Conservation (phyloP, 2,888 invertebrate species). For the Periphyllus acericola region DNA sequence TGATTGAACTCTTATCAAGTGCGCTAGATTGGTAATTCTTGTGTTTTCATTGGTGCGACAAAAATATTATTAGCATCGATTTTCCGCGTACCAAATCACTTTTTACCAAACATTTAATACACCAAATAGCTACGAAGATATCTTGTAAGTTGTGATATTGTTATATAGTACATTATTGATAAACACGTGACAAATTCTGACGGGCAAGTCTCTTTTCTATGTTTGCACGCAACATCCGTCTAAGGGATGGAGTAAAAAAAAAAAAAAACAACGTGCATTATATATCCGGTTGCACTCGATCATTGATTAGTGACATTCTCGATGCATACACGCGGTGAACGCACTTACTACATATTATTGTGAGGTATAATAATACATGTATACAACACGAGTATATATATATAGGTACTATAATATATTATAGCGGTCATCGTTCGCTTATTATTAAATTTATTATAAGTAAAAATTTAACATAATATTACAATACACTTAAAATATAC, state of each 20-base stretch:
- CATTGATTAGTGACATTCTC: constrained; percentile 21
- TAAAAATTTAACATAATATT: constrained; percentile 59
- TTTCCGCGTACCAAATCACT: no score
- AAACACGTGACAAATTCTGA: neutral
- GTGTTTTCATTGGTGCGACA: no score
- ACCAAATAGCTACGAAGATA: no score
- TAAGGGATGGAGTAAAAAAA: neutral
- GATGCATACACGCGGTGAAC: neutral
- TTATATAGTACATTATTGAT: neutral
- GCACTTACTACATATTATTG: neutral
- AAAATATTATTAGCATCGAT: no score
- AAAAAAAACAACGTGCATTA: constrained; percentile 20
- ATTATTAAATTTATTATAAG: constrained; percentile 56
- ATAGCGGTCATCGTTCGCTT: constrained; percentile 34
- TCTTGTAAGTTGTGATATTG: no score
- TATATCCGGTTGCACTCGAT: constrained; percentile 3
- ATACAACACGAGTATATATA: neutral
- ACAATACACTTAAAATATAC: constrained; percentile 37
- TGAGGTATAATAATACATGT: neutral
- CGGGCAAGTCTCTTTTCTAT: neutral
- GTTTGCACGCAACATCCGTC: no score
- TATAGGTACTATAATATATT: neutral
- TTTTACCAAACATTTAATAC: no score
- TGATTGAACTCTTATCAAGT: no score
- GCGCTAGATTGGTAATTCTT: no score